Evolutionary conservation across 2,113 vertebrate species (phyloP), one percentile per base, ranked within the genome.

Genomic region (Gorilla gorilla): DNA sequence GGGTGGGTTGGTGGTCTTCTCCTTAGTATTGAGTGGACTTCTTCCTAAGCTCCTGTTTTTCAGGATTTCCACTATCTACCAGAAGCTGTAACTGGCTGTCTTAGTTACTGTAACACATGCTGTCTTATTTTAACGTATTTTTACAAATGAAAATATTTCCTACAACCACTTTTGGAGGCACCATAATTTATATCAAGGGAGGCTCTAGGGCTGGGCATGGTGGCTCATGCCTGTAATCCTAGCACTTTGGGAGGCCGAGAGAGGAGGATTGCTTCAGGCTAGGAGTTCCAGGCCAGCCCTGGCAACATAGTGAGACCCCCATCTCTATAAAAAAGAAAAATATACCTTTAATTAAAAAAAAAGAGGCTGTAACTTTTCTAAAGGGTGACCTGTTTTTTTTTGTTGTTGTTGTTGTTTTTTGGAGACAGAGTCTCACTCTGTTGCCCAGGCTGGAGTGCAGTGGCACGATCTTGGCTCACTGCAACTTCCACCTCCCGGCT

Each of bases 61-160:
- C 40, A 55, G 66, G 55, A 78, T 83, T 86, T 83, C 61, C 81
- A 6, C 10, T 40, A 25, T 40, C 50, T 61, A 38, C 61, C 35
- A 55, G 80, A 93, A 89, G 32, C 38, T 43, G 40, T 57, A 94
- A 13, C 83, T 87, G 27, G 6, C 83, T 61, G 20, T 80, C 50
- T 92, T 85, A 48, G 32, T 52, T 57, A 64, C n/a, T 55, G 5
- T n/a, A 92, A 72, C 32, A 30, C 14, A 61, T 52, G 22, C 12
- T 90, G 93, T 89, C 16, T 93, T 66, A 45, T 78, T 92, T 92
- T 55, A 83, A 8, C 30, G 45, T 81, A 55, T 13, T 97, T 94
- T 94, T 94, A 85, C 30, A 92, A 68, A 76, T 92, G 48, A 82
- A 84, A 91, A 20, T 82, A 52, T 64, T 94, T 87, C 27, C 22